These are phyloP conservation scores for Plecotus auritus DNA, from an alignment of 2,113 vertebrate genomes.

Conservation along the genomic window DNA sequence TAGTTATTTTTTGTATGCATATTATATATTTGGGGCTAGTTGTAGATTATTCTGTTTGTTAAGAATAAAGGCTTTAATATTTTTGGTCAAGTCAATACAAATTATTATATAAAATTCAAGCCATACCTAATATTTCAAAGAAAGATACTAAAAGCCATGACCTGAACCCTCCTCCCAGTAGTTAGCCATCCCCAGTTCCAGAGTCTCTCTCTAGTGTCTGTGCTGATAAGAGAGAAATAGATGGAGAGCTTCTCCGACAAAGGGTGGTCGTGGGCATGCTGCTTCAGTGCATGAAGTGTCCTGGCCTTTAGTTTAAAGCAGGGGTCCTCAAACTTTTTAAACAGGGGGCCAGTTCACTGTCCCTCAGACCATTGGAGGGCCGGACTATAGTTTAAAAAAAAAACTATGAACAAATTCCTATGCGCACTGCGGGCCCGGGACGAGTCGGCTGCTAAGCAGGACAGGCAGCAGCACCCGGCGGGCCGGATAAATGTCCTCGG, in stretches of 20 bases:
- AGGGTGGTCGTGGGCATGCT: no score
- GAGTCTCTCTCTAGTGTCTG: fast-evolving
- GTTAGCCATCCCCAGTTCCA: no score
- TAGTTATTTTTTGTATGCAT: not conserved
- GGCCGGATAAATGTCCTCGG: no score
- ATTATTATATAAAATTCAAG: not conserved
- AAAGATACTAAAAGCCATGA: not conserved
- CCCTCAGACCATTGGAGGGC: no score
- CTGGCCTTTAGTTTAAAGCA: not conserved
- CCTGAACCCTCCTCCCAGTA: no score
- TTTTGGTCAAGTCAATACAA: not conserved
- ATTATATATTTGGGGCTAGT: not conserved
- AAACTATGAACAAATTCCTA: no score
- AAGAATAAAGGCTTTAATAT: not conserved
- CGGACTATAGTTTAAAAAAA: no score
- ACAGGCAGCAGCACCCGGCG: no score
- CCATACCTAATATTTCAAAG: not conserved
- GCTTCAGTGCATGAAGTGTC: not conserved
- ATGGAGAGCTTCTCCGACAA: not conserved
- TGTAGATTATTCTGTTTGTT: not conserved
- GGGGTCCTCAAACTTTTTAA: no score
- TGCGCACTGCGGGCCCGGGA: no score
- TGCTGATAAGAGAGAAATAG: not conserved
- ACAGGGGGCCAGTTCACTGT: no score
- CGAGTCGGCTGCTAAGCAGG: no score